Evolutionary conservation across 2,113 vertebrate species (phyloP), one percentile per base, ranked within the genome.

Genomic region (Elaphurus davidianus): DNA sequence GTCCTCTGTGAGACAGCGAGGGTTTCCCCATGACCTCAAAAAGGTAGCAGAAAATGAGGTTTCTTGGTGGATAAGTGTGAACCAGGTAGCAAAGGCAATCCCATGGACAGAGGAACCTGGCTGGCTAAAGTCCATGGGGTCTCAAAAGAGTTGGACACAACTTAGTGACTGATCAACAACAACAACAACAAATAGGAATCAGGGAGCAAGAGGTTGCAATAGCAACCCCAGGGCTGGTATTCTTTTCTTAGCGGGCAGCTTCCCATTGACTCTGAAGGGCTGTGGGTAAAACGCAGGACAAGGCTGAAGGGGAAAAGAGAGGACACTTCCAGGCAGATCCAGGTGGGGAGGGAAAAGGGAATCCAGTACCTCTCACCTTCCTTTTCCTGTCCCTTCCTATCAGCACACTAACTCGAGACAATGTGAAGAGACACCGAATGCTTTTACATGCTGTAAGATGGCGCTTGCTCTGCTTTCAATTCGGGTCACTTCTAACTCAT

Each of bases 261-360:
- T 67, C 57, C 45, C 28, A 2, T 79, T 7, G 3, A 50, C n/a
- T 76, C 11, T 16, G 33, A n/a, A 64, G 43, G 30, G 15, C 3
- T 36, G 2, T 4, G 21, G 13, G 40, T 30, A 7, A 14, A 25
- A 3, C 0, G 1, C 30, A 6, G 7, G 60, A 19, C 21, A 19
- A 62, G 11, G 6, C 8, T 14, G 17, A 25, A 60, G 81, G 76
- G 33, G 13, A 19, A 43, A 52, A 40, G n/a, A 43, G 55, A 62
- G 28, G 40, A 27, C n/a, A 54, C 43, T 8, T 17, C 45, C 23
- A 28, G 5, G 45, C 30, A 60, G 92, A 19, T 6, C 6, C 5
- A 27, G 3, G 6, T 2, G 4, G 28, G 33, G 19, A 13, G 8
- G 9, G 45, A 36, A 27, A 40, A 43, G 23, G 13, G 36, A 33